phyloP scores from a whole-genome alignment of 2,888 invertebrate genomes.

The Acronicta aceris region DNA sequence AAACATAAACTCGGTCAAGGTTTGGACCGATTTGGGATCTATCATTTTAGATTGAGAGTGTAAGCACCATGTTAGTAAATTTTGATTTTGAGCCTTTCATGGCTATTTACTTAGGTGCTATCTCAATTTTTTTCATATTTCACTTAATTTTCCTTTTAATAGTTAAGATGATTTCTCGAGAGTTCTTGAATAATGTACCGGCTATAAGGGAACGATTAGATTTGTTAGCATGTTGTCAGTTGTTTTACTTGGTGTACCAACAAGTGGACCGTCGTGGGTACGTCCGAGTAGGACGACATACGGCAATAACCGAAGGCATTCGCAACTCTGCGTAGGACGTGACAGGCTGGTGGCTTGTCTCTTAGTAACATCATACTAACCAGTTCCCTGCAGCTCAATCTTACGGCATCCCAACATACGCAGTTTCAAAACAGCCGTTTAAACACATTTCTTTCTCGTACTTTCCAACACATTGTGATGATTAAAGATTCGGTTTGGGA shows the following conservation, averaged over 20 bases:
- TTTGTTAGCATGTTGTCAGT: slow-evolving; percentile 39
- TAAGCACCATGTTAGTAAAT: slow-evolving; percentile 18
- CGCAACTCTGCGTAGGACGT: slow-evolving; percentile 52
- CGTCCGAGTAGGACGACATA: slow-evolving; percentile 16
- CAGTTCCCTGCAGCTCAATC: slow-evolving; percentile 38
- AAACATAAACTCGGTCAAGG: slow-evolving; percentile 47
- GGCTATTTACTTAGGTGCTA: slow-evolving; percentile 1
- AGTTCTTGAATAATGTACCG: not conserved
- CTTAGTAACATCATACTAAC: slow-evolving; percentile 41
- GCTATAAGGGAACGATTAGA: slow-evolving; percentile 9
- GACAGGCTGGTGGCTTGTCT: slow-evolving; percentile 55
- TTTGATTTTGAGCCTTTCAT: slow-evolving; percentile 15
- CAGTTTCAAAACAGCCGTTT: slow-evolving; percentile 24
- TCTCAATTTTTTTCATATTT: not conserved
- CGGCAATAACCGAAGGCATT: slow-evolving; percentile 39
- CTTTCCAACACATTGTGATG: slow-evolving; percentile 39
- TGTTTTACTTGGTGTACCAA: slow-evolving; percentile 39
- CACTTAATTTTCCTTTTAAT: slow-evolving; percentile 5
- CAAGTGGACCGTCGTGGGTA: slow-evolving; percentile 26
- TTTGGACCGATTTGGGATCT: slow-evolving; percentile 47
- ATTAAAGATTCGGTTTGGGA: slow-evolving; percentile 36
- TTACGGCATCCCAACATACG: slow-evolving; percentile 36
- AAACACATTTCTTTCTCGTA: slow-evolving; percentile 44
- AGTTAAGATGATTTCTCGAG: not conserved
- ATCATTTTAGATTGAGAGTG: slow-evolving; percentile 42